A percentile compares a stretch with the other conserved stretches of the same genome.
These are phyloP conservation scores for Podiceps cristatus DNA, from an alignment of 2,113 vertebrate genomes.

Conservation along the genomic window DNA sequence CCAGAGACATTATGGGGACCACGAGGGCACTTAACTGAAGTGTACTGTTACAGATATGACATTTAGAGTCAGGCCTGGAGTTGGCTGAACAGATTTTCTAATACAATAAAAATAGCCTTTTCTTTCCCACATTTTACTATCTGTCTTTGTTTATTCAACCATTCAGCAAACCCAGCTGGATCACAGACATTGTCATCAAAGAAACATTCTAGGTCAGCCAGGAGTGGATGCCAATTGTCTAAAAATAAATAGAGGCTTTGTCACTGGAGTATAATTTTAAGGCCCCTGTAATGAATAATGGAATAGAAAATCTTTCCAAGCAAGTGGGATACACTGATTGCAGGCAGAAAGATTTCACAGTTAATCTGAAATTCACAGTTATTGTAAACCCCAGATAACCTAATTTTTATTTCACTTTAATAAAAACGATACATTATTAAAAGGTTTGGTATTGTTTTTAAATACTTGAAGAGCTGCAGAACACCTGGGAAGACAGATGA, in stretches of 20 bases:
- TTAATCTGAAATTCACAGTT: constrained; percentile 11
- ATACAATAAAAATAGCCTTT: constrained; percentile 35
- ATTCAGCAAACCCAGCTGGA: constrained; percentile 66
- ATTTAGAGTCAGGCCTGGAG: not conserved
- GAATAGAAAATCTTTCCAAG: constrained; percentile 30
- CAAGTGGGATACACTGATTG: constrained; percentile 29
- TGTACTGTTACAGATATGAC: constrained; percentile 7
- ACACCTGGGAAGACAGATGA: not conserved
- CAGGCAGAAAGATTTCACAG: constrained; percentile 47
- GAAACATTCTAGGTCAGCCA: constrained; percentile 59
- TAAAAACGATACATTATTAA: not conserved
- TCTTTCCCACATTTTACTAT: constrained; percentile 61
- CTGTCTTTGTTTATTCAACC: constrained; percentile 65
- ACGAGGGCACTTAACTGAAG: not conserved
- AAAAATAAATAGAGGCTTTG: constrained; percentile 63
- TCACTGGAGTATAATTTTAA: constrained; percentile 57
- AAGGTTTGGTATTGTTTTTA: not conserved
- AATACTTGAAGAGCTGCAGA: not conserved
- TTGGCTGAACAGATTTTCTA: constrained; percentile 1
- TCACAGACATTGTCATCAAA: constrained; percentile 61
- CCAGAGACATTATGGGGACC: not conserved
- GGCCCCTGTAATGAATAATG: constrained; percentile 58
- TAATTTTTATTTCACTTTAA: not conserved
- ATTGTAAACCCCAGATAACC: constrained; percentile 23
- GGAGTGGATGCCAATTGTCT: constrained; percentile 59